Percentiles rank a stretch among this genome's conserved stretches.
phyloP scores from a whole-genome alignment of 2,113 vertebrate genomes.

The Zosterops japonicus region DNA sequence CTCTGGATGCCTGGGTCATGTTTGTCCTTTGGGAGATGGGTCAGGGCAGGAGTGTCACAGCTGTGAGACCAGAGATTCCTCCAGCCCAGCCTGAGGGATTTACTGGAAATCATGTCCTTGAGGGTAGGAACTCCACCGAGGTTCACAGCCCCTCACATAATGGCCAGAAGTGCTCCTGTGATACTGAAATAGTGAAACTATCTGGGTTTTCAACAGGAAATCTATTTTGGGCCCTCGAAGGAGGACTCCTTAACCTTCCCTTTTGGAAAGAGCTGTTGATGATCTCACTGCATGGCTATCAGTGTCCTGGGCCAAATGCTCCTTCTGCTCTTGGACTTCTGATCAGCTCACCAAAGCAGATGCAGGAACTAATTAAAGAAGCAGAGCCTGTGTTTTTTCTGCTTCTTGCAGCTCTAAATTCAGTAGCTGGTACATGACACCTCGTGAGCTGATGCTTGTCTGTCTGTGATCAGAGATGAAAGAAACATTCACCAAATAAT shows the following conservation, averaged over 20 bases:
- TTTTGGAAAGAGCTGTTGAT: slow-evolving; percentile 36
- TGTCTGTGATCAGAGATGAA: slow-evolving; percentile 51
- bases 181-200: slow-evolving; percentile 8
- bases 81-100: neutral
- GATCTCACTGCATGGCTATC: slow-evolving; percentile 53
- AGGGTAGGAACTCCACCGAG: neutral
- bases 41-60: neutral
- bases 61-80: neutral
- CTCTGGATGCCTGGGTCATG: neutral
- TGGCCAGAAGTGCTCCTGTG: neutral
- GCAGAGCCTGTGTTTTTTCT: slow-evolving; percentile 31
- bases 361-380: slow-evolving; percentile 57
- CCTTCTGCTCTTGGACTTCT: slow-evolving; percentile 50
- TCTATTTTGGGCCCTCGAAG: slow-evolving; percentile 48
- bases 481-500: slow-evolving; percentile 47
- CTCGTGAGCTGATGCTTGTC: slow-evolving; percentile 50
- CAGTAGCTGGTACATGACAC: slow-evolving; percentile 59
- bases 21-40: neutral
- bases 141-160: neutral
- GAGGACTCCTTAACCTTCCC: slow-evolving; percentile 46
- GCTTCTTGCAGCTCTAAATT: slow-evolving; percentile 48
- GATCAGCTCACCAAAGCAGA: slow-evolving; percentile 48
- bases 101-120: neutral
- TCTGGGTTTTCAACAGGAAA: slow-evolving; percentile 57
- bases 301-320: slow-evolving; percentile 47